Conservation (phyloP, 2,797 vertebrate species). For the Enteromius afrohamiltoni region DNA sequence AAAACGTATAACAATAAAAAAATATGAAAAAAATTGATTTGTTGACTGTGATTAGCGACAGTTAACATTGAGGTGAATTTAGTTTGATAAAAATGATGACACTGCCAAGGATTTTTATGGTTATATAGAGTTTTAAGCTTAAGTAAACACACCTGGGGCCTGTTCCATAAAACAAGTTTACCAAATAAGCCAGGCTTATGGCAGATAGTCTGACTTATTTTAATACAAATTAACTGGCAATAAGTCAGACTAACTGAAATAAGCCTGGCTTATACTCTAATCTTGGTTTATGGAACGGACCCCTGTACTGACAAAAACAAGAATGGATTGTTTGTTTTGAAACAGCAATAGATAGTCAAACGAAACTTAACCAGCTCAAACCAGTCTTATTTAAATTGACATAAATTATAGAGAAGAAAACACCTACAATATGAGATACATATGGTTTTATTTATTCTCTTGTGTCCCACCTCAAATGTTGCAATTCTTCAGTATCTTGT, state of each 20-base stretch:
- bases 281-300: too few species aligned
- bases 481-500: conserved; percentile 16
- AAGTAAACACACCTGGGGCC: background rate
- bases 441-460: background rate
- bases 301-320: background rate
- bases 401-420: background rate
- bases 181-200: too few species aligned
- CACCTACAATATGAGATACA: background rate
- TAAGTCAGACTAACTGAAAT: too few species aligned
- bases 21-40: background rate
- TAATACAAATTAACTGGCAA: too few species aligned
- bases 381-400: background rate
- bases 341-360: background rate
- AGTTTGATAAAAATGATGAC: background rate
- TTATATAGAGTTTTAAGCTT: background rate
- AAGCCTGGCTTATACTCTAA: too few species aligned
- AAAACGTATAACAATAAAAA: background rate
- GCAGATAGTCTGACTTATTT: too few species aligned
- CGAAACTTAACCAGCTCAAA: background rate
- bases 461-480: background rate
- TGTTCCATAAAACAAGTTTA: too few species aligned
- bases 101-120: background rate
- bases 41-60: background rate
- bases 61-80: background rate
- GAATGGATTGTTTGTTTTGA: background rate